Percentiles rank a stretch among this genome's conserved stretches.
These are phyloP conservation scores for Cephalopachus bancanus DNA, from an alignment of 2,797 vertebrate species.

Conservation along the genomic window DNA sequence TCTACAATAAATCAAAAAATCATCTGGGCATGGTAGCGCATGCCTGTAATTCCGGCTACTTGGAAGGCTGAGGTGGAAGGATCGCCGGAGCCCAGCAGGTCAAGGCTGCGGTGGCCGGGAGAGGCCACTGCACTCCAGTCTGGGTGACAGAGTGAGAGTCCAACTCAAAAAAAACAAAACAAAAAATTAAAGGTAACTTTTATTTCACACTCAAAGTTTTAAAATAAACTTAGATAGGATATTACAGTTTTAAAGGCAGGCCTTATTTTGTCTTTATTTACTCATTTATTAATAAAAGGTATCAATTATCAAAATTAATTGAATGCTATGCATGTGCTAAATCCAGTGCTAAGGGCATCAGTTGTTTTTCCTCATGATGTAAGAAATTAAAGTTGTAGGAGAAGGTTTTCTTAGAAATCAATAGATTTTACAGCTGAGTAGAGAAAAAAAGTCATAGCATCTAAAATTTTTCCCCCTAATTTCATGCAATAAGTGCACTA, in stretches of 20 bases:
- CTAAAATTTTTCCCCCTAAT: background rate
- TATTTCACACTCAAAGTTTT: background rate
- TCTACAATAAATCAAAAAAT: no score
- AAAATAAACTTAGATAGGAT: background rate
- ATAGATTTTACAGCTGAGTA: constrained; percentile 15
- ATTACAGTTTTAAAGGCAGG: background rate
- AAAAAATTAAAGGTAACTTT: background rate
- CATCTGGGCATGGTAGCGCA: no score
- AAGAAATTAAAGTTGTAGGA: background rate
- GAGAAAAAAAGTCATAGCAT: background rate
- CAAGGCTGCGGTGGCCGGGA: no score
- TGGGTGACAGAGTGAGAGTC: no score
- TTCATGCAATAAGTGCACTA: background rate
- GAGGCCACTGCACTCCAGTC: no score
- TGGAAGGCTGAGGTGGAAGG: no score
- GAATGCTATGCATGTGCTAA: background rate
- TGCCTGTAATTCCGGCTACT: no score
- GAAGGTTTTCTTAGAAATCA: constrained; percentile 4
- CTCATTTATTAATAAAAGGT: background rate
- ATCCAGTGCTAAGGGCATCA: background rate
- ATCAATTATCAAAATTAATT: background rate
- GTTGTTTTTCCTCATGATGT: background rate
- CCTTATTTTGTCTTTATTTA: background rate
- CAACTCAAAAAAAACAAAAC: background rate
- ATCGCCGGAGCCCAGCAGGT: no score